Percentiles rank a stretch among this genome's conserved stretches.
These are phyloP conservation scores for Orestias chungarensis DNA, from an alignment of 2,797 vertebrate species.

Conservation along the genomic window DNA sequence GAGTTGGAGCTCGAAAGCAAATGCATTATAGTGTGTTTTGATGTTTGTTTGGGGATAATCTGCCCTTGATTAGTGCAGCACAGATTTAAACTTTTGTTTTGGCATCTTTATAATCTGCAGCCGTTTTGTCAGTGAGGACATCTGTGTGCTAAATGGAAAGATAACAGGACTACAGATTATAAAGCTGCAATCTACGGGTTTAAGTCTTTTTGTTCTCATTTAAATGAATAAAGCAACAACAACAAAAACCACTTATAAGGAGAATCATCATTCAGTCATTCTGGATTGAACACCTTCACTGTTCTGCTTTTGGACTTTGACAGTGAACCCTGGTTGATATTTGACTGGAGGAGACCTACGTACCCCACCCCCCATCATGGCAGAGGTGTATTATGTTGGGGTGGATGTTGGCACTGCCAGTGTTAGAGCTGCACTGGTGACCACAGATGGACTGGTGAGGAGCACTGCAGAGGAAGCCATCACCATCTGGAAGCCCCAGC, in stretches of 20 bases:
- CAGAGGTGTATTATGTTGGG: constrained; percentile 84
- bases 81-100: too few relatives aligned
- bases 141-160: not conserved
- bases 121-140: not conserved
- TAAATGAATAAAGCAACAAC: not conserved
- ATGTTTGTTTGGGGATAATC: not conserved
- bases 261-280: not conserved
- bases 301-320: not conserved
- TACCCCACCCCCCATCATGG: constrained; percentile 47
- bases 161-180: not conserved
- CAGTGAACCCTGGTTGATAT: constrained; percentile 23
- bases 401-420: constrained; percentile 93
- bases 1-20: rapidly evolving
- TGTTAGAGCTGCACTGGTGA: constrained; percentile 91
- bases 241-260: not conserved
- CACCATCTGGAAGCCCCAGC: constrained; percentile 86
- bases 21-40: rapidly evolving
- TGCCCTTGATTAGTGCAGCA: not conserved
- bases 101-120: too few relatives aligned
- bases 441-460: constrained; percentile 76
- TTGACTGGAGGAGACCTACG: constrained; percentile 11
- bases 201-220: not conserved
- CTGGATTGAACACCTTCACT: not conserved
- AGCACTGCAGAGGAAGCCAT: constrained; percentile 83
- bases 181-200: not conserved